phyloP scores from a whole-genome alignment of 2,888 invertebrate genomes.

The Nowickia ferox region DNA sequence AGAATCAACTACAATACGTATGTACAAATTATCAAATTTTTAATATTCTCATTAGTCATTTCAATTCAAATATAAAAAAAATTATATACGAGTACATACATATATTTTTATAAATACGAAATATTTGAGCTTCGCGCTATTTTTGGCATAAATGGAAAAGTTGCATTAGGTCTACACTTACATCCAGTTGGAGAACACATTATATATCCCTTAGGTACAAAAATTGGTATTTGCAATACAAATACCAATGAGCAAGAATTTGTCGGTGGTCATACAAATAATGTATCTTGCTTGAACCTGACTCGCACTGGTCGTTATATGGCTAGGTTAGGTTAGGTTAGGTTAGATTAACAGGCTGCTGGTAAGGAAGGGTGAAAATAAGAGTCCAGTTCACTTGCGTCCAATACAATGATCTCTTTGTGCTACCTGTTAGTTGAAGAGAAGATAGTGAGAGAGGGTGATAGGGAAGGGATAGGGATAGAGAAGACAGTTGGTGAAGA shows the following conservation, averaged over 20 bases:
- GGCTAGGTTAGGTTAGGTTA: too few species aligned
- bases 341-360: too few species aligned
- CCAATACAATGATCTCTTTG: too few species aligned
- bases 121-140: slow-evolving; percentile 86
- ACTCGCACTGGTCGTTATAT: too few species aligned
- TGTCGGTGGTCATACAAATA: slow-evolving; percentile 91
- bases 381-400: too few species aligned
- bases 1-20: too few species aligned
- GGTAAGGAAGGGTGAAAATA: too few species aligned
- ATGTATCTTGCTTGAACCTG: slow-evolving; percentile 89
- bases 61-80: slow-evolving; percentile 13
- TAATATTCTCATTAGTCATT: neutral
- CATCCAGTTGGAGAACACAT: slow-evolving; percentile 89
- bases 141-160: slow-evolving; percentile 90
- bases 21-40: slow-evolving; percentile 13
- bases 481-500: too few species aligned
- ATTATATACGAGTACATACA: neutral
- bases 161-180: slow-evolving; percentile 86
- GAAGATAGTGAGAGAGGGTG: too few species aligned
- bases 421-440: too few species aligned
- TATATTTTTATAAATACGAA: slow-evolving; percentile 1
- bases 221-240: slow-evolving; percentile 88
- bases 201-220: slow-evolving; percentile 91
- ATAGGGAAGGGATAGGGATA: too few species aligned
- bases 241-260: slow-evolving; percentile 89